Percentiles rank a stretch among this genome's conserved stretches.
Evolutionary conservation across 92 coral and sea anemone species (phyloP).

Genomic region (Porites lobata): DNA sequence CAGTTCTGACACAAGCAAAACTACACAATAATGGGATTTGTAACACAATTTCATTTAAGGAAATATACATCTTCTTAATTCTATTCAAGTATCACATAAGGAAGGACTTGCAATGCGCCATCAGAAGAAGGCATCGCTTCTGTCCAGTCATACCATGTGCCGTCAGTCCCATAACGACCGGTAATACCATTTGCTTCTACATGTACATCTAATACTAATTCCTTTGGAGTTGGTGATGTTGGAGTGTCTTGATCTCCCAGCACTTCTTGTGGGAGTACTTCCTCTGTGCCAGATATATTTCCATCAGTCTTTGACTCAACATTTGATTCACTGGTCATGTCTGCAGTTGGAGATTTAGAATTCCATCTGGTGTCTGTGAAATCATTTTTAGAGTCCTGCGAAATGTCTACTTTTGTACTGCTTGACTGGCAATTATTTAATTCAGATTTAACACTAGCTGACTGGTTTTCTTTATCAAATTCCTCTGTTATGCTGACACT

Average conservation of each 20-base stretch:
- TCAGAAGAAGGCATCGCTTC: constrained; percentile 88
- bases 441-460: background rate
- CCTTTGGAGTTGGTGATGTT: constrained; percentile 57
- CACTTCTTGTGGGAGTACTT: background rate
- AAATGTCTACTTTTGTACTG: background rate
- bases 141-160: constrained; percentile 93
- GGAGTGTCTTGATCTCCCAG: constrained; percentile 20
- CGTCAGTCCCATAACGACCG: constrained; percentile 90
- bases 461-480: background rate
- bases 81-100: constrained; percentile 94
- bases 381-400: constrained; percentile 1
- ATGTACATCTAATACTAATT: constrained; percentile 77
- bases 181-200: constrained; percentile 90
- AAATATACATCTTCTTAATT: background rate
- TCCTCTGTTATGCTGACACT: constrained; percentile 12
- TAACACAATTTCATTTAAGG: background rate
- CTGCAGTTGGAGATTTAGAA: background rate
- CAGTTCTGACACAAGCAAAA: background rate
- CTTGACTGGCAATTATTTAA: constrained; percentile 2
- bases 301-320: background rate
- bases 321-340: background rate
- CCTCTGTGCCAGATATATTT: background rate
- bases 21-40: background rate
- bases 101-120: constrained; percentile 81
- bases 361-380: constrained; percentile 8